These are phyloP conservation scores for Mylabris phalerata DNA, from an alignment of 1,140 invertebrate species.

Conservation along the genomic window DNA sequence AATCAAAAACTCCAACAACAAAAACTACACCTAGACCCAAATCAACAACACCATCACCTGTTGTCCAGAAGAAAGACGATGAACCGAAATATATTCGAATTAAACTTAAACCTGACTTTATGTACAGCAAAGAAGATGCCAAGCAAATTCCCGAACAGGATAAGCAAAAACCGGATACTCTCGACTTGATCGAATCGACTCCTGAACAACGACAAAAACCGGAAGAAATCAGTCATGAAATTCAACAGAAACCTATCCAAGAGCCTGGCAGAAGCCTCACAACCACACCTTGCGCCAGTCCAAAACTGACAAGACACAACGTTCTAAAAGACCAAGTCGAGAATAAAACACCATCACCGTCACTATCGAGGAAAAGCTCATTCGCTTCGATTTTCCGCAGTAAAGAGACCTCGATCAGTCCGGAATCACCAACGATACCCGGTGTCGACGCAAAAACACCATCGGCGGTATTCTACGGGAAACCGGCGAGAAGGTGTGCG, in stretches of 20 bases:
- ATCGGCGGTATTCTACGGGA: constrained; percentile 37
- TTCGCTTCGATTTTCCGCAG: constrained; percentile 72
- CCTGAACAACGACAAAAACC: not conserved
- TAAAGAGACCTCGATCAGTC: constrained; percentile 52
- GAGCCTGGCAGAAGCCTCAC: constrained; percentile 42
- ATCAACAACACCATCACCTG: constrained; percentile 28
- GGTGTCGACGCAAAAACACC: constrained; percentile 26
- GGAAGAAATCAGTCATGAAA: not conserved
- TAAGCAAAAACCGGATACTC: constrained; percentile 24
- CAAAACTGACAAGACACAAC: constrained; percentile 37
- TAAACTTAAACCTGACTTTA: constrained; percentile 56
- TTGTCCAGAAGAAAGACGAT: constrained; percentile 27
- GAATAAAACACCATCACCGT: constrained; percentile 47
- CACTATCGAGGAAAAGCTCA: constrained; percentile 67
- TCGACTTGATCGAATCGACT: constrained; percentile 19
- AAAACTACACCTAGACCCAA: constrained; percentile 22
- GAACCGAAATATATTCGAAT: constrained; percentile 56
- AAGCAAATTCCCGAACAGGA: constrained; percentile 30
- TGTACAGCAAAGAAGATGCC: constrained; percentile 48
- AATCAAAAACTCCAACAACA: constrained; percentile 5
- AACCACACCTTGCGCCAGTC: constrained; percentile 34
- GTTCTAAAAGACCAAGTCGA: constrained; percentile 34
- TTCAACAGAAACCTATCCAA: constrained; percentile 35
- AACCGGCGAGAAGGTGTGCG: constrained; percentile 36
- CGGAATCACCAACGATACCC: constrained; percentile 54